Base-by-base conservation (phyloP, 2,797 vertebrate genomes). In the Strix occidentalis region DNA sequence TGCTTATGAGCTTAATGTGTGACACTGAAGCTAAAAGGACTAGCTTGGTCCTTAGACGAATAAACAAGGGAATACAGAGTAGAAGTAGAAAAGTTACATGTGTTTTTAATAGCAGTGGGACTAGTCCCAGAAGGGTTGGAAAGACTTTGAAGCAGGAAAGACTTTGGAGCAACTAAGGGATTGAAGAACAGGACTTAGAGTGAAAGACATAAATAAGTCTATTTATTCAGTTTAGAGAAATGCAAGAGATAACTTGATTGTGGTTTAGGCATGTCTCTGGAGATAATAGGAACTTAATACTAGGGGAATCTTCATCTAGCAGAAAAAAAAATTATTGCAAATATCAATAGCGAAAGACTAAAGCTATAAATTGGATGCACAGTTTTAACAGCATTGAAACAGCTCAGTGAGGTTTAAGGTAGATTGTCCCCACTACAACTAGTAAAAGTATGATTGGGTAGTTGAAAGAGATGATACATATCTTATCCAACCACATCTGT, bases 21-120 rank as follows among this genome's bases (percentile, higher is more conserved):
- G 83, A 89, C 80, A 65, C 5, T 63, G 81, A 43, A 76, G 33
- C 80, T 95, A 70, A 96, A 95, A 74, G 37, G 39, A 86, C 66
- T 81, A 45, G 19, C 13, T 58, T 65, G 51, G 45, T 57, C 65
- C 74, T 93, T 63, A 66, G 58, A 53, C 0, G 2, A 88, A 76
- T 66, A 94, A 93, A 86, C 25, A 74, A 41, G 23, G 21, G 60
- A 91, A 80, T 63, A 51, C 7, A 46, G 63, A 70, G 14, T 17
- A 93, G 16, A 58, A 86, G 29, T 18, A 41, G 60, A 84, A 72
- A 84, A 93, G 60, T 65, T 87, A 17, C 37, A 23, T 33, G 11
- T 63, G 11, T 29, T 78, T 89, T 83, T 58, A 64, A 54, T 25
- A 61, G 56, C 17, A 61, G 21, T 41, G 29, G 19, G 35, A 85